Evolutionary conservation across 2,888 invertebrate species (phyloP).

Genomic region (Andrena camellia): DNA sequence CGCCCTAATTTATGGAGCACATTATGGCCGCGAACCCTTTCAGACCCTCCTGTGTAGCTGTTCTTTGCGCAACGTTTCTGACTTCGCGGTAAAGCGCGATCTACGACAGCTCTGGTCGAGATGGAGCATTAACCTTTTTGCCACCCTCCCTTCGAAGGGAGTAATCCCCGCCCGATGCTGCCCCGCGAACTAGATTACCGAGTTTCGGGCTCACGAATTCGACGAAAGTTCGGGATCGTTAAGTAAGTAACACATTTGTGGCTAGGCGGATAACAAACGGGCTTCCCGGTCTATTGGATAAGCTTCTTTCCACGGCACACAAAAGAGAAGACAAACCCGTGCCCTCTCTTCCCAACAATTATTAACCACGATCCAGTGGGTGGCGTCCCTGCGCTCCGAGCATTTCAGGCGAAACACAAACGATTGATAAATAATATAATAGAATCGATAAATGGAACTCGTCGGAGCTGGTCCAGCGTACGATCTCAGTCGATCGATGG

Average conservation of each 20-base stretch:
- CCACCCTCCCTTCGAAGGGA: conserved; percentile 1
- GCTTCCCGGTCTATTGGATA: background rate
- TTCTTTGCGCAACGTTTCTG: background rate
- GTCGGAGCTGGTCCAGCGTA: too few species aligned
- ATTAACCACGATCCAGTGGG: background rate
- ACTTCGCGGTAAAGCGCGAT: background rate
- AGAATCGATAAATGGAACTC: too few species aligned
- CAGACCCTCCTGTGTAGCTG: background rate
- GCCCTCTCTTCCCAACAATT: background rate
- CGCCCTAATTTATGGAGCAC: background rate
- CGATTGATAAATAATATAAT: conserved; percentile 1
- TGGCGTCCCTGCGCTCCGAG: too few species aligned
- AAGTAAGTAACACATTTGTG: conserved; percentile 9
- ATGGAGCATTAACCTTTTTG: background rate
- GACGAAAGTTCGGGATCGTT: conserved; percentile 29
- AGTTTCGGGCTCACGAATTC: conserved; percentile 28
- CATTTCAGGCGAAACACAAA: too few species aligned
- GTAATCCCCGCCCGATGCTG: conserved; percentile 12
- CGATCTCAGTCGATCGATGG: background rate
- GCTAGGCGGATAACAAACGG: background rate
- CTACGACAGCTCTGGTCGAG: background rate
- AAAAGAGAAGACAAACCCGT: background rate
- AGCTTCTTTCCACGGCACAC: background rate
- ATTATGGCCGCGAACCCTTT: background rate
- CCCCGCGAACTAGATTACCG: conserved; percentile 34